These are phyloP conservation scores for Harpalus rufipes DNA, from an alignment of 2,888 invertebrate genomes.

Conservation along the genomic window DNA sequence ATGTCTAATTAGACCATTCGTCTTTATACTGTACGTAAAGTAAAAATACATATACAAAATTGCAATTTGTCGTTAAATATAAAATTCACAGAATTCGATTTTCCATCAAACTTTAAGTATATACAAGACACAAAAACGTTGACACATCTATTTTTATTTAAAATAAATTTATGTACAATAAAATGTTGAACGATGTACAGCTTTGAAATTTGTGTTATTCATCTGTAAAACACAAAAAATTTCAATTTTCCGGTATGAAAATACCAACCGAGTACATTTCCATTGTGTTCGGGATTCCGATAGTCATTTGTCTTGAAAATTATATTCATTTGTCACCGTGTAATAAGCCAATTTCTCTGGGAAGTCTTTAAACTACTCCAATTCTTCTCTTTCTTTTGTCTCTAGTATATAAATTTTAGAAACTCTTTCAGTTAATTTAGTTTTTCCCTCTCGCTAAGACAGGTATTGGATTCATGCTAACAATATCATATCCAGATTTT, in stretches of 20 bases:
- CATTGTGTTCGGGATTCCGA: background rate
- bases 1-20: no score
- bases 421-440: background rate
- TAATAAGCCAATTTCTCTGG: slow-evolving; percentile 28
- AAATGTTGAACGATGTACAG: background rate
- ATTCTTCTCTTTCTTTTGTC: background rate
- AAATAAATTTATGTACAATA: background rate
- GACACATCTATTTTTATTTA: no score
- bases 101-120: no score
- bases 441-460: no score
- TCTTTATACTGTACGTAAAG: no score
- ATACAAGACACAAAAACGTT: no score
- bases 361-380: background rate
- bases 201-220: background rate
- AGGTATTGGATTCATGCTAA: no score
- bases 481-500: no score
- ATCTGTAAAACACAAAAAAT: background rate
- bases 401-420: background rate
- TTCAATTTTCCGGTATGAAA: slow-evolving; percentile 2
- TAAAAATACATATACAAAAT: no score
- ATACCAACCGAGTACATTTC: background rate
- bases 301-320: slow-evolving; percentile 9
- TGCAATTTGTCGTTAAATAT: no score
- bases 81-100: no score
- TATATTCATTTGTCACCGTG: slow-evolving; percentile 15